Evolutionary conservation across 2,888 invertebrate genomes (phyloP), one percentile per base, ranked within the genome.

Genomic region (Actias luna): DNA sequence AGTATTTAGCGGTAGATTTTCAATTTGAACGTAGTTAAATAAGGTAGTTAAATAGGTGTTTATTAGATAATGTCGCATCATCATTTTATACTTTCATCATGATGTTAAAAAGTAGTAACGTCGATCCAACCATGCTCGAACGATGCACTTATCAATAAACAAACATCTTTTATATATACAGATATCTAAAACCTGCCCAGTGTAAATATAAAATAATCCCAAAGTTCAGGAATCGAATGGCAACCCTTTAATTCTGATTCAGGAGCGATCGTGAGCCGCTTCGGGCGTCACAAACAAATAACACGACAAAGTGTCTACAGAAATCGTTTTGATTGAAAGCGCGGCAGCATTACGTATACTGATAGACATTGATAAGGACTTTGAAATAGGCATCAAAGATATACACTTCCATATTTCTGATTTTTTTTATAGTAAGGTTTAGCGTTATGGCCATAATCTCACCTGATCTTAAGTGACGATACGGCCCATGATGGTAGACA

Each of bases 201-300:
- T 2, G 1, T 22, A 25, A 22, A 46, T 46, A 46, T 22, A 50
- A 52, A 33, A 61, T n/a, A 12, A 39, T 12, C 25, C 55, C 29
- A 18, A 42, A 58, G 61, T 57, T 33, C 29, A 58, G 58, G 39
- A 57, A 57, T 57, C 52, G 59, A 63, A 52, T 59, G 59, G 36
- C 36, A 75, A 72, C 76, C 77, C 79, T 81, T 80, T 78, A 72
- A 83, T 85, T 85, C 78, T 64, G 76, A 84, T 85, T 83, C 82
- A 71, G 74, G 61, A 69, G 64, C 78, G 80, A 77, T 78, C 80
- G 75, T 68, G 66, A 70, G 69, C 71, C 80, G 84, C 84, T 78
- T 77, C 76, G 79, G 85, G 85, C 83, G 77, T 69, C 78, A 75
- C 84, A 87, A 87, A 88, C 87, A 87, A 87, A 88, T 85, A 84